Percentiles rank a stretch among this genome's conserved stretches.
phyloP scores from a whole-genome alignment of 1,140 invertebrate genomes.

The Araneus ventricosus region DNA sequence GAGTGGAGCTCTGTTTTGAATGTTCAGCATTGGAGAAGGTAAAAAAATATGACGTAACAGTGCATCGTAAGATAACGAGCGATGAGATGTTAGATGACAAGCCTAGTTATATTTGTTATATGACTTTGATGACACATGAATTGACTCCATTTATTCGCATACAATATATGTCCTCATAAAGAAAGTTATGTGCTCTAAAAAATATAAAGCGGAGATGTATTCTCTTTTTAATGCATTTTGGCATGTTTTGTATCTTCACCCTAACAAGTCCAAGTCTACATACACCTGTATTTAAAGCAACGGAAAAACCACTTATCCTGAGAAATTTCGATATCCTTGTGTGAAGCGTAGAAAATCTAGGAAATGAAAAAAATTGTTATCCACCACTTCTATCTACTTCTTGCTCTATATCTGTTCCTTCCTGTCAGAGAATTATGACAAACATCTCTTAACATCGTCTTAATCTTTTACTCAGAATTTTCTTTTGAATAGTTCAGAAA shows the following conservation, averaged over 20 bases:
- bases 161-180: too few species aligned
- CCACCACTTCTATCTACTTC: background rate
- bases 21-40: too few species aligned
- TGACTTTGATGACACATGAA: too few species aligned
- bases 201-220: background rate
- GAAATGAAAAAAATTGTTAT: background rate
- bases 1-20: too few species aligned
- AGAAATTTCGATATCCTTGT: background rate
- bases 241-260: background rate
- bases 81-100: too few species aligned
- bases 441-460: constrained; percentile 44
- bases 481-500: constrained; percentile 44
- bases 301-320: background rate
- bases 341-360: background rate
- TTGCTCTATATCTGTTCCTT: constrained; percentile 9
- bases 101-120: too few species aligned
- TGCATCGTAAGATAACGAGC: too few species aligned
- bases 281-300: background rate
- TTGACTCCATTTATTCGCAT: too few species aligned
- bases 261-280: background rate
- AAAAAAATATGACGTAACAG: too few species aligned
- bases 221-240: background rate
- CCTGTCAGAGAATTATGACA: constrained; percentile 54
- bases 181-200: background rate
- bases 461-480: constrained; percentile 32